Percentiles rank a stretch among this genome's conserved stretches.
phyloP scores from a whole-genome alignment of 2,888 invertebrate species.

The Drosophila putrida region DNA sequence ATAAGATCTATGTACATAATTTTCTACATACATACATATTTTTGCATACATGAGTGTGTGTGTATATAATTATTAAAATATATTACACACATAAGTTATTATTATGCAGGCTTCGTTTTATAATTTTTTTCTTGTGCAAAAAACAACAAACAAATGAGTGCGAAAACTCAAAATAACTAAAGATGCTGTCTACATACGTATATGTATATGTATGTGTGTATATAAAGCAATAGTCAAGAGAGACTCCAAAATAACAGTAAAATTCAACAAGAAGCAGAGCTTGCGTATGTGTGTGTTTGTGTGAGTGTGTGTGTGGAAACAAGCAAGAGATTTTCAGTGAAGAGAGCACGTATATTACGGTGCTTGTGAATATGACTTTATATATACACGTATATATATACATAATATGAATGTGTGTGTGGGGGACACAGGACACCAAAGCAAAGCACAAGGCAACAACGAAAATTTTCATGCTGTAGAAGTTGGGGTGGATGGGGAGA shows the following conservation, averaged over 20 bases:
- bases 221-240: slow-evolving; percentile 15
- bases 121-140: slow-evolving; percentile 35
- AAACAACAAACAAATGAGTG: slow-evolving; percentile 24
- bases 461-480: slow-evolving; percentile 68
- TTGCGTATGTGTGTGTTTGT: slow-evolving; percentile 38
- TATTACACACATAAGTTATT: slow-evolving; percentile 50
- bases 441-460: slow-evolving; percentile 48
- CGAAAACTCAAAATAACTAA: slow-evolving; percentile 41
- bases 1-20: slow-evolving; percentile 12
- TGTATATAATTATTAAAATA: slow-evolving; percentile 25
- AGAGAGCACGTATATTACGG: slow-evolving; percentile 74
- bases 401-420: slow-evolving; percentile 18
- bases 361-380: slow-evolving; percentile 47
- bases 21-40: slow-evolving; percentile 9
- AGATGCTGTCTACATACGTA: slow-evolving; percentile 32
- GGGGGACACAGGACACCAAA: slow-evolving; percentile 61
- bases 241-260: slow-evolving; percentile 63
- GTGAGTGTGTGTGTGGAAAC: slow-evolving; percentile 48
- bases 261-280: slow-evolving; percentile 70
- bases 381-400: slow-evolving; percentile 17
- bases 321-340: slow-evolving; percentile 71
- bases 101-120: slow-evolving; percentile 21
- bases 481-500: slow-evolving; percentile 34
- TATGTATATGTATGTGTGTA: too few relatives aligned
- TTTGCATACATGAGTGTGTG: slow-evolving; percentile 1